A percentile compares a stretch with the other conserved stretches of the same genome.
phyloP scores from a whole-genome alignment of 2,113 vertebrate genomes.

The Noctilio leporinus region DNA sequence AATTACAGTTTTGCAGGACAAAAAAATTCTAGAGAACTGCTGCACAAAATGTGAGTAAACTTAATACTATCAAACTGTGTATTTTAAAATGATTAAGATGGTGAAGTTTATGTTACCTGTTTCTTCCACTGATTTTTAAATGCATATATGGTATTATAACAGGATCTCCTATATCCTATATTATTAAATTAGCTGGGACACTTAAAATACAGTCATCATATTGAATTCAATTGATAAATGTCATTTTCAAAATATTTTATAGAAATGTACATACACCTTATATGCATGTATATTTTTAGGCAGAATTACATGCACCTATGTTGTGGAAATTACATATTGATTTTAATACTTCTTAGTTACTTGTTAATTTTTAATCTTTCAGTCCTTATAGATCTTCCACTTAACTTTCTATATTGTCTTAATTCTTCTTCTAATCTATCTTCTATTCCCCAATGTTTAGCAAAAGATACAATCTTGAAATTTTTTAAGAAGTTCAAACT shows the following conservation, averaged over 20 bases:
- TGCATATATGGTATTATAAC: not conserved
- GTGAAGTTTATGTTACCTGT: not conserved
- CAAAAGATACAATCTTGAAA: not conserved
- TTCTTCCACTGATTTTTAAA: not conserved
- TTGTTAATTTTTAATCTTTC: not conserved
- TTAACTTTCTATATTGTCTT: not conserved
- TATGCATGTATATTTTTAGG: not conserved
- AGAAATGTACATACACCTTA: not conserved
- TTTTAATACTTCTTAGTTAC: not conserved
- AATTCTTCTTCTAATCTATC: not conserved
- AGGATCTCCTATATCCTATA: not conserved
- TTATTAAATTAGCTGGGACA: not conserved
- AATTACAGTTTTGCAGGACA: not conserved
- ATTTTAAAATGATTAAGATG: not conserved
- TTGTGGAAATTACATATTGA: not conserved
- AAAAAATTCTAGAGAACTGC: not conserved
- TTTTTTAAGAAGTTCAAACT: not conserved
- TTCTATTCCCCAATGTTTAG: not conserved
- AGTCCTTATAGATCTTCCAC: not conserved
- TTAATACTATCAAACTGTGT: not conserved
- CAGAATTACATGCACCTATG: not conserved
- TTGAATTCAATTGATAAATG: not conserved
- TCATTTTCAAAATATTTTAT: not conserved
- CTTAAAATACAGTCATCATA: not conserved
- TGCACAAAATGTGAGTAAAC: not conserved